Evolutionary conservation across 2,888 invertebrate genomes (phyloP).

Genomic region (Suillia variegata): DNA sequence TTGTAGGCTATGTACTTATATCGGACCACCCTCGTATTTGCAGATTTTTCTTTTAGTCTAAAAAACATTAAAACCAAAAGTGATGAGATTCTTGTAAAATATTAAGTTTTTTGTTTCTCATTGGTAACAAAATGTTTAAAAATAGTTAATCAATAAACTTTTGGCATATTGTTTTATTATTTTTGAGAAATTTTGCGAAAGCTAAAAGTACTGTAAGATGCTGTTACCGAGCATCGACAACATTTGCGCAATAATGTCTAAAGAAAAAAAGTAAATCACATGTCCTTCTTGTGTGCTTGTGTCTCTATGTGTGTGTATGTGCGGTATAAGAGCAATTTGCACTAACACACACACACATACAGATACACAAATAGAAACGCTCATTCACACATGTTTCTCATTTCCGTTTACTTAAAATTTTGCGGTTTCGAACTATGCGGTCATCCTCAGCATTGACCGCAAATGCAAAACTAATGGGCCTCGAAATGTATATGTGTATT

Average conservation of each 20-base stretch:
- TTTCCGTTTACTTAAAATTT: conserved; percentile 52
- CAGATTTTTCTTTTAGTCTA: no score
- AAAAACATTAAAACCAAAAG: no score
- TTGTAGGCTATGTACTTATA: no score
- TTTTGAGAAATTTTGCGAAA: no score
- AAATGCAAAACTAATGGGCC: conserved; percentile 60
- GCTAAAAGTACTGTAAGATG: no score
- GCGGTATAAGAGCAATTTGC: not conserved
- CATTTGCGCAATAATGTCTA: not conserved
- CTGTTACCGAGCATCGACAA: conserved; percentile 11
- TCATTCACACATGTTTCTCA: conserved; percentile 35
- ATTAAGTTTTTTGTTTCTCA: no score
- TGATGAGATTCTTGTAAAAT: no score
- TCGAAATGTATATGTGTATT: conserved; percentile 43
- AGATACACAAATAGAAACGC: not conserved
- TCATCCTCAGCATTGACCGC: conserved; percentile 51
- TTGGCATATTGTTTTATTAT: no score
- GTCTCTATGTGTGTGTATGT: not conserved
- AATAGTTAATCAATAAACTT: no score
- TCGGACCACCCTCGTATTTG: no score
- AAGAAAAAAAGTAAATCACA: not conserved
- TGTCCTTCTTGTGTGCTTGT: not conserved
- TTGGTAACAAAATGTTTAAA: no score
- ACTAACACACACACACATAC: not conserved
- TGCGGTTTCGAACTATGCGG: conserved; percentile 54